A percentile compares a stretch with the other conserved stretches of the same genome.
Conservation (phyloP, 92 coral and sea anemone genomes). For the Bergia sp. region DNA sequence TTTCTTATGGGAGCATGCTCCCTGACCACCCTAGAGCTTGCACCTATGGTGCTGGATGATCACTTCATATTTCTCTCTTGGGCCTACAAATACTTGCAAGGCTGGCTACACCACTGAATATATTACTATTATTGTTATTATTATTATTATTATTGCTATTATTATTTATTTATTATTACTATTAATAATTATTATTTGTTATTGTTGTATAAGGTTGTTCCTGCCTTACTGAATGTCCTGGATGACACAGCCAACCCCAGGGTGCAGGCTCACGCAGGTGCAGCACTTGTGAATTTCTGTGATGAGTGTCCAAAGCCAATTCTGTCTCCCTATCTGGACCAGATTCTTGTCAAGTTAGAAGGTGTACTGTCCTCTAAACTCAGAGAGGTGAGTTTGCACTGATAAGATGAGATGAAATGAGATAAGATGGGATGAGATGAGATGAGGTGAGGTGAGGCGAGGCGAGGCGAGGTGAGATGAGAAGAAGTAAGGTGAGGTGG, state of each 20-base stretch:
- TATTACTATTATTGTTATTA: no score
- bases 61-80: no score
- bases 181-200: no score
- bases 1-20: no score
- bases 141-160: no score
- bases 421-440: no score
- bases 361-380: constrained; percentile 86
- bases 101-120: no score
- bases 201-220: constrained; percentile 70
- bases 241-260: constrained; percentile 95
- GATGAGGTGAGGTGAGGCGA: not conserved
- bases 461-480: not conserved
- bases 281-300: constrained; percentile 96
- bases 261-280: constrained; percentile 99
- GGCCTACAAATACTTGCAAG: no score
- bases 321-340: constrained; percentile 82
- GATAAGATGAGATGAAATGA: not conserved
- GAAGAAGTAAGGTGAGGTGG: no score
- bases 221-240: constrained; percentile 83
- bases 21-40: no score
- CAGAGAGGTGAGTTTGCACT: constrained; percentile 72
- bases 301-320: constrained; percentile 96
- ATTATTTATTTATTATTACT: not conserved
- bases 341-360: constrained; percentile 83
- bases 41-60: no score